Percentiles rank a stretch among this genome's conserved stretches.
These are phyloP conservation scores for Drosophila koepferae DNA, from an alignment of 2,888 invertebrate genomes.

Conservation along the genomic window DNA sequence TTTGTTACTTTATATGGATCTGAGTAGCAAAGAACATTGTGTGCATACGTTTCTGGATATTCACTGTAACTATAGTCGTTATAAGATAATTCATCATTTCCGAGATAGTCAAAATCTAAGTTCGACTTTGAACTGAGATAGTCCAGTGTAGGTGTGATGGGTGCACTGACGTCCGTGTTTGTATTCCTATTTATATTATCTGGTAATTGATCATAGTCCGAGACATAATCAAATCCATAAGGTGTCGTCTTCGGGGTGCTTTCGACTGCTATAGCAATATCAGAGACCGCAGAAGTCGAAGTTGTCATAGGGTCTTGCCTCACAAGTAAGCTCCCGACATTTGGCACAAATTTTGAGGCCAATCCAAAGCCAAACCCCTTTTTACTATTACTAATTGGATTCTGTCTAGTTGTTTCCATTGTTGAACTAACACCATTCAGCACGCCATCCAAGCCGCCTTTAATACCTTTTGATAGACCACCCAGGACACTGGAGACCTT, in stretches of 20 bases:
- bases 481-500: constrained; percentile 78
- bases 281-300: constrained; percentile 1
- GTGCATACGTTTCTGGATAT: constrained; percentile 52
- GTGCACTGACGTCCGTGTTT: constrained; percentile 17
- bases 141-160: constrained; percentile 23
- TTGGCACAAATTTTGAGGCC: constrained; percentile 82
- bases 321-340: constrained; percentile 71
- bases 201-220: neutral
- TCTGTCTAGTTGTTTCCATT: constrained; percentile 33
- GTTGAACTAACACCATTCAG: constrained; percentile 69
- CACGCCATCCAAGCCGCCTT: constrained; percentile 82
- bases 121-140: constrained; percentile 8
- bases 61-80: constrained; percentile 76
- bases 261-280: constrained; percentile 10
- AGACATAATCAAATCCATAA: constrained; percentile 7
- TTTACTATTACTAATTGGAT: constrained; percentile 39
- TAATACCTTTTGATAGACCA: constrained; percentile 82
- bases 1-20: constrained; percentile 15
- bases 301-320: constrained; percentile 5
- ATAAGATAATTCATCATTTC: constrained; percentile 47
- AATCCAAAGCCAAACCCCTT: constrained; percentile 79
- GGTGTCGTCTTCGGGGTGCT: constrained; percentile 4
- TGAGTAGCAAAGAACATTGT: constrained; percentile 26
- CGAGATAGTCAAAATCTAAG: constrained; percentile 18
- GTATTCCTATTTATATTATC: constrained; percentile 13